A percentile compares a stretch with the other conserved stretches of the same genome.
Evolutionary conservation across 2,888 invertebrate genomes (phyloP).

Genomic region (Drosophila heteroneura): DNA sequence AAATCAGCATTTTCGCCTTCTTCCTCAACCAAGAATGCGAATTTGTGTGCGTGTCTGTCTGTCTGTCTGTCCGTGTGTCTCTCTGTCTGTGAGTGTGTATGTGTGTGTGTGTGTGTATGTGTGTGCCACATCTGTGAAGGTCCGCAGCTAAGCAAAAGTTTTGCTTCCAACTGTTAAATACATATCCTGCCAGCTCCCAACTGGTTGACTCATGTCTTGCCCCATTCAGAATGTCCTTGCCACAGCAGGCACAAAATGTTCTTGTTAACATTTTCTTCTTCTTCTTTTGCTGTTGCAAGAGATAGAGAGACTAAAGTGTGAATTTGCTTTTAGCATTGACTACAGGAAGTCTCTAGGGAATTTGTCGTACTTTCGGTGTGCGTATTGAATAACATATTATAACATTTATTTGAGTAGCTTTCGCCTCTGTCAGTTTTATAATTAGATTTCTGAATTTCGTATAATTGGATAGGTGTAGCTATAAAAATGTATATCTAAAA

Average conservation of each 20-base stretch:
- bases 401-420: background rate
- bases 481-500: background rate
- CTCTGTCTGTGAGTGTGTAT: background rate
- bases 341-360: background rate
- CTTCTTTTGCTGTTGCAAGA: background rate
- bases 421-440: background rate
- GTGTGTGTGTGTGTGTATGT: constrained; percentile 1
- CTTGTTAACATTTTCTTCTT: constrained; percentile 4
- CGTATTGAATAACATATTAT: background rate
- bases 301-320: constrained; percentile 4
- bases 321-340: constrained; percentile 8
- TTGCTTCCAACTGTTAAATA: constrained; percentile 50
- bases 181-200: constrained; percentile 29
- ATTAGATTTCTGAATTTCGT: background rate
- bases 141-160: constrained; percentile 45
- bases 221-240: constrained; percentile 22
- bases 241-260: constrained; percentile 19
- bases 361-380: background rate
- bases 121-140: constrained; percentile 23
- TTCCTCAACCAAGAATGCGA: constrained; percentile 35
- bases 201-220: constrained; percentile 13
- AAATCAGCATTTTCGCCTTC: constrained; percentile 74
- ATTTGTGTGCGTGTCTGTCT: background rate
- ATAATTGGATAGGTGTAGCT: background rate
- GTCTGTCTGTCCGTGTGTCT: background rate